Evolutionary conservation across 2,113 vertebrate species (phyloP).

Genomic region (Indicator maculatus): DNA sequence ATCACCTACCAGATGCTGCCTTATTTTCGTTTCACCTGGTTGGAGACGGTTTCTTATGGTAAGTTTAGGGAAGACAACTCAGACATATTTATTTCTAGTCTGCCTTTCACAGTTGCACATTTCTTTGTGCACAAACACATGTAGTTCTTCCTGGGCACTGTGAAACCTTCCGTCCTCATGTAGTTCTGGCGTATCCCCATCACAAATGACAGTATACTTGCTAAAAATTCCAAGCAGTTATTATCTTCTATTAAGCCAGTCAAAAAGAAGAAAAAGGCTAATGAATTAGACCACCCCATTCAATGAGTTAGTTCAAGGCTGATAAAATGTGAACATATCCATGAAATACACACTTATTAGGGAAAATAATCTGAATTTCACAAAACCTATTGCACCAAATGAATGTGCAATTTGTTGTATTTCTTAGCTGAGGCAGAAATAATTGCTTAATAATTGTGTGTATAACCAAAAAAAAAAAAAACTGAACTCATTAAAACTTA

Average conservation of each 20-base stretch:
- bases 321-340: background rate
- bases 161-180: background rate
- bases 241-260: background rate
- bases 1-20: background rate
- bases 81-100: background rate
- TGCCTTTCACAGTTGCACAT: background rate
- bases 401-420: background rate
- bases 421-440: slow-evolving; percentile 40
- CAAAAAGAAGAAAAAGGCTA: background rate
- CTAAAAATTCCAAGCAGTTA: background rate
- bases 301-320: background rate
- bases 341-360: background rate
- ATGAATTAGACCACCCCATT: background rate
- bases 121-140: background rate
- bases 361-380: background rate
- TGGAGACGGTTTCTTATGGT: background rate
- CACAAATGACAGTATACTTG: background rate
- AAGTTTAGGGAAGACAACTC: background rate
- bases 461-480: slow-evolving; percentile 4
- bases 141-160: background rate
- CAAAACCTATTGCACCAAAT: background rate
- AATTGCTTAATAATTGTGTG: background rate
- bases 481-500: background rate
- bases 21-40: background rate
- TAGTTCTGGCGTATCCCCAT: background rate